Percentiles rank a stretch among this genome's conserved stretches.
These are phyloP conservation scores for Drosophila acutilabella DNA, from an alignment of 2,888 invertebrate species.

Conservation along the genomic window DNA sequence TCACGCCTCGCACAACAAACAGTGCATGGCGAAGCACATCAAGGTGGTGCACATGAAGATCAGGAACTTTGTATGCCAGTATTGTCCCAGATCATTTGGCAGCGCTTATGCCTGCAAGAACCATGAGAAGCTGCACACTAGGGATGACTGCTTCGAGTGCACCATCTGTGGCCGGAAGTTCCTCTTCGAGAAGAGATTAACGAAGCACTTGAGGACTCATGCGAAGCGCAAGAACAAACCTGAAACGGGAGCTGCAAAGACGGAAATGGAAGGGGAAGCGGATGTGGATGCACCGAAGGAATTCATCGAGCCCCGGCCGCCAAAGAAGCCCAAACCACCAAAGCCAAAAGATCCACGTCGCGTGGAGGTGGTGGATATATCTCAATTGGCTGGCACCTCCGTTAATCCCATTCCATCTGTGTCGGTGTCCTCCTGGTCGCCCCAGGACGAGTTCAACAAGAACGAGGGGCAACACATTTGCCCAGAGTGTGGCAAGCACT, in stretches of 20 bases:
- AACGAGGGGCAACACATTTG: conserved; percentile 83
- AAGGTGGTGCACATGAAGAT: conserved; percentile 82
- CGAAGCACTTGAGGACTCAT: conserved; percentile 80
- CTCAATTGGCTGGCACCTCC: conserved; percentile 80
- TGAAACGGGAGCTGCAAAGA: conserved; percentile 32
- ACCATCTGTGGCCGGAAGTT: conserved; percentile 81
- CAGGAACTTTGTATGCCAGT: conserved; percentile 81
- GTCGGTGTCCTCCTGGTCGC: conserved; percentile 81
- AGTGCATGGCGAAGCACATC: conserved; percentile 79
- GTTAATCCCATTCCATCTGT: conserved; percentile 82
- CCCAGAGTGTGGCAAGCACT: conserved; percentile 82
- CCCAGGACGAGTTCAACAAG: conserved; percentile 82
- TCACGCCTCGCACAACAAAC: conserved; percentile 80
- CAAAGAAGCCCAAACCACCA: conserved; percentile 1
- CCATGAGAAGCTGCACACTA: conserved; percentile 80
- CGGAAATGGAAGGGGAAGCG: conserved; percentile 3
- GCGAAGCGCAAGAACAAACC: conserved; percentile 56
- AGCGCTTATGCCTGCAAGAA: conserved; percentile 79
- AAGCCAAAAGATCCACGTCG: conserved; percentile 76
- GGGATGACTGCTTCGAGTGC: conserved; percentile 81
- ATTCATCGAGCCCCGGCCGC: not conserved
- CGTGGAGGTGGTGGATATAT: conserved; percentile 79
- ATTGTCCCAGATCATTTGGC: conserved; percentile 82
- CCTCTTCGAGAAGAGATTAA: conserved; percentile 79
- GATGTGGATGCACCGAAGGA: not conserved